A percentile compares a stretch with the other conserved stretches of the same genome.
These are phyloP conservation scores for Pimpla rufipes DNA, from an alignment of 2,888 invertebrate genomes.

Conservation along the genomic window DNA sequence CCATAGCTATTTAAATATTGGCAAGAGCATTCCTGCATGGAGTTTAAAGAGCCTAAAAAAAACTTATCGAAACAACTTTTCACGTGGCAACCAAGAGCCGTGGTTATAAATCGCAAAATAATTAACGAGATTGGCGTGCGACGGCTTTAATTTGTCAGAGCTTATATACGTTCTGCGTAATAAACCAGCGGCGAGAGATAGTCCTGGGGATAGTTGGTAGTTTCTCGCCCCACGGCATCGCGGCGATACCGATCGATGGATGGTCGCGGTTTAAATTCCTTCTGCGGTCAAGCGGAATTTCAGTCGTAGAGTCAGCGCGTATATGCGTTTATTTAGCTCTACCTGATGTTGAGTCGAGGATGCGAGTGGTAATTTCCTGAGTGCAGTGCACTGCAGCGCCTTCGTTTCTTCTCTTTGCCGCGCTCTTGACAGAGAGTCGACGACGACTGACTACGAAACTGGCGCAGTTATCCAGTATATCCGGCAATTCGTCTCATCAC, in stretches of 20 bases:
- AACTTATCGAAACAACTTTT: neutral
- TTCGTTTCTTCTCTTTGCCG: slow-evolving; percentile 17
- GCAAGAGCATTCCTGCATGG: too few relatives aligned
- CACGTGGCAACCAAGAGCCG: neutral
- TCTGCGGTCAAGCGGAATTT: slow-evolving; percentile 73
- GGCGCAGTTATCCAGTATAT: slow-evolving; percentile 29
- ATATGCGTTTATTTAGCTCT: slow-evolving; percentile 33
- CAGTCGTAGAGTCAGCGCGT: slow-evolving; percentile 58
- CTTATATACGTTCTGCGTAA: slow-evolving; percentile 3
- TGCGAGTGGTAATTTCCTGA: slow-evolving; percentile 57
- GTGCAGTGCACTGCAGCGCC: slow-evolving; percentile 43
- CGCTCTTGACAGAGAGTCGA: neutral
- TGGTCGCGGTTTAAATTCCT: slow-evolving; percentile 67
- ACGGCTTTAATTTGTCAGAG: slow-evolving; percentile 48
- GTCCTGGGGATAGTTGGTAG: slow-evolving; percentile 35
- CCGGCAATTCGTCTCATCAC: slow-evolving; percentile 46
- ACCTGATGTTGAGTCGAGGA: slow-evolving; percentile 49
- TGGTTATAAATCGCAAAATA: slow-evolving; percentile 44
- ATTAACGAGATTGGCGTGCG: slow-evolving; percentile 45
- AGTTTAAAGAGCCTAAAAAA: neutral
- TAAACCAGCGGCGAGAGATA: slow-evolving; percentile 25
- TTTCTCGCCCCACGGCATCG: slow-evolving; percentile 60
- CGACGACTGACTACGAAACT: slow-evolving; percentile 49
- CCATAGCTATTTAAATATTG: neutral
- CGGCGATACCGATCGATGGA: slow-evolving; percentile 66